A percentile compares a stretch with the other conserved stretches of the same genome.
phyloP scores from a whole-genome alignment of 1,140 invertebrate species.

The Procambarus virginalis region DNA sequence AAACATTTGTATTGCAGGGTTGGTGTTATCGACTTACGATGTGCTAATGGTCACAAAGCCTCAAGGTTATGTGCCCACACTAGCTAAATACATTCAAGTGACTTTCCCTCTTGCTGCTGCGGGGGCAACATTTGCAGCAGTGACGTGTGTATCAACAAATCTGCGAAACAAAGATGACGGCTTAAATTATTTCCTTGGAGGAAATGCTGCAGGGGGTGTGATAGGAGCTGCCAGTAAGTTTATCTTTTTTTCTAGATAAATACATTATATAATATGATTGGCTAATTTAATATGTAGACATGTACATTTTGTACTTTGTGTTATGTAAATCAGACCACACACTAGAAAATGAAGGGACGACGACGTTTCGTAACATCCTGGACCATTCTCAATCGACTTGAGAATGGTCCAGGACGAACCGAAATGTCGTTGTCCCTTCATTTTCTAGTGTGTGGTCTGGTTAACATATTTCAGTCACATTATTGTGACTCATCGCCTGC shows the following conservation, averaged over 20 bases:
- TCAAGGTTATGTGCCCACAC: constrained; percentile 46
- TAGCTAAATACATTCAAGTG: neutral
- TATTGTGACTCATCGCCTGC: no score
- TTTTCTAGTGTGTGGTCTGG: no score
- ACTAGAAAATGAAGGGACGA: no score
- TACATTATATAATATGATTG: no score
- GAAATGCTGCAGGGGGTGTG: constrained; percentile 44
- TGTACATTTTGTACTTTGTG: no score
- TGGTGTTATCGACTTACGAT: constrained; percentile 42
- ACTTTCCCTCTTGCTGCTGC: constrained; percentile 40
- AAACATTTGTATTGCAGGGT: neutral
- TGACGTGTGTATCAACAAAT: constrained; percentile 41
- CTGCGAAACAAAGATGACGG: constrained; percentile 61
- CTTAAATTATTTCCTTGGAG: constrained; percentile 43
- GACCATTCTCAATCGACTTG: no score
- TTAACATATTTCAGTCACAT: no score
- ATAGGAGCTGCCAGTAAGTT: constrained; percentile 54
- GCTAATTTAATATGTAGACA: no score
- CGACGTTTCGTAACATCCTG: no score
- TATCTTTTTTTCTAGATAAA: neutral
- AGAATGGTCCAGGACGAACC: no score
- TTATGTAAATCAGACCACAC: no score
- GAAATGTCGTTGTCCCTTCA: no score
- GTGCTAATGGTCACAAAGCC: constrained; percentile 34
- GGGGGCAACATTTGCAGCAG: constrained; percentile 44